These are phyloP conservation scores for Drosophila ogumai DNA, from an alignment of 1,140 invertebrate species.

Conservation along the genomic window DNA sequence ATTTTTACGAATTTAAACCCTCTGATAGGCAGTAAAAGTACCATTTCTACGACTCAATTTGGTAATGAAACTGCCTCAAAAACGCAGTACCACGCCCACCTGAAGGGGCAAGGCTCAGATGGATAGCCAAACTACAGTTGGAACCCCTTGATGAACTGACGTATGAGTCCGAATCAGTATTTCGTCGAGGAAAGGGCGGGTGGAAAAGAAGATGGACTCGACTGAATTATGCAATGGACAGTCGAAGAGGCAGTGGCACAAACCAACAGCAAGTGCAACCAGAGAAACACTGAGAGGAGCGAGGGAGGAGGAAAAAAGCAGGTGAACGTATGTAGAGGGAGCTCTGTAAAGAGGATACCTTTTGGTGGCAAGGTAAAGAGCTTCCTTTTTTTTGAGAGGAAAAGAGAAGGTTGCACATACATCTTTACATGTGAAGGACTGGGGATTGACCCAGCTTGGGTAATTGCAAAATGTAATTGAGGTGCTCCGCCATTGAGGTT, in stretches of 20 bases:
- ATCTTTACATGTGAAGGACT: conserved; percentile 1
- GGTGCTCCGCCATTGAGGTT: conserved; percentile 28
- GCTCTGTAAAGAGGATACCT: conserved; percentile 41
- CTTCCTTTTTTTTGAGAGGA: background rate
- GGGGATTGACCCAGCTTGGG: conserved; percentile 12
- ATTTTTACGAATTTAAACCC: conserved; percentile 13
- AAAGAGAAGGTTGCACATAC: conserved; percentile 10
- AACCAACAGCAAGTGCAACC: conserved; percentile 11
- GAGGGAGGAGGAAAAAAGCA: background rate
- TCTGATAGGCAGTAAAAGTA: conserved; percentile 9
- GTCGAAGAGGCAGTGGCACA: conserved; percentile 13
- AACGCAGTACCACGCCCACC: conserved; percentile 23
- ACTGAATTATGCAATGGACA: conserved; percentile 58
- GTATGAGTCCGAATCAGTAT: conserved; percentile 43
- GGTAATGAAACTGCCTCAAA: conserved; percentile 59
- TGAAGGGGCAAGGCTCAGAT: conserved; percentile 5
- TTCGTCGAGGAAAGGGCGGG: conserved; percentile 10
- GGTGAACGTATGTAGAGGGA: background rate
- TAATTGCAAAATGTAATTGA: conserved; percentile 61
- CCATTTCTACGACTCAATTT: conserved; percentile 24
- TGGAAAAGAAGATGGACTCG: conserved; percentile 40
- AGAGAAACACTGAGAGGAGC: conserved; percentile 20
- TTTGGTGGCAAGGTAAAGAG: conserved; percentile 23
- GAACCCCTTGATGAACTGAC: conserved; percentile 47
- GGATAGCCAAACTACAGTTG: conserved; percentile 16